Evolutionary conservation across 2,797 vertebrate genomes (phyloP), one percentile per base, ranked within the genome.

Genomic region (Percopsis omiscomaycus): DNA sequence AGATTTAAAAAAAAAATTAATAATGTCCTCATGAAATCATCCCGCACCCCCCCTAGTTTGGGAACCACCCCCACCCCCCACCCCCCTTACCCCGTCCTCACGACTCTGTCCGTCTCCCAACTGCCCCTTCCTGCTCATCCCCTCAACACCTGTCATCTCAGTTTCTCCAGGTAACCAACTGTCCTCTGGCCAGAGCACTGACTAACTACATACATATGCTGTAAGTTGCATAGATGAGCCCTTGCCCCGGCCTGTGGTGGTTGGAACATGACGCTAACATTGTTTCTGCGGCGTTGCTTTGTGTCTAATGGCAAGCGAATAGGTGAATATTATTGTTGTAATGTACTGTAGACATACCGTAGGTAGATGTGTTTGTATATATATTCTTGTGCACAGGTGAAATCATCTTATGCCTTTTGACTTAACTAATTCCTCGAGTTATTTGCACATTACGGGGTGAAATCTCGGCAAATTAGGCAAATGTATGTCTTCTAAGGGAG

Each of bases 311-410:
- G 80, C 71, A 74, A 82, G 85, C 81, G 6, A 79, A 82, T 84
- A 88, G 82, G 77, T 70, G 68, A 63, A 42, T 13, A 81, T 81
- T 78, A 84, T 86, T 75, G 83, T 87, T 70, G 85, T 88, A 82
- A 80, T 85, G 83, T 89, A 84, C 73, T 80, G 78, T 90, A 89
- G 69, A 71, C 84, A 80, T 91, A 9, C 37, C 9, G 37, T 42
- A 85, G 86, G 80, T 86, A 59, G 81, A 81, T 85, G 86, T 88
- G 82, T 82, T 83, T 51, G 84, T 89, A 86, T 81, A 84, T 10
- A 42, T 42, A 9, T 84, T 82, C 76, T 88, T 32, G 84, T 90
- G 87, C 80, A 83, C 81, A 86, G 80, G 85, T 90, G 76, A 82
- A 85, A 82, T 87, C 12, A 77, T 86, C 0, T 64, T 86, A 83